phyloP scores from a whole-genome alignment of 2,888 invertebrate genomes.

The Tenthredo amoena region DNA sequence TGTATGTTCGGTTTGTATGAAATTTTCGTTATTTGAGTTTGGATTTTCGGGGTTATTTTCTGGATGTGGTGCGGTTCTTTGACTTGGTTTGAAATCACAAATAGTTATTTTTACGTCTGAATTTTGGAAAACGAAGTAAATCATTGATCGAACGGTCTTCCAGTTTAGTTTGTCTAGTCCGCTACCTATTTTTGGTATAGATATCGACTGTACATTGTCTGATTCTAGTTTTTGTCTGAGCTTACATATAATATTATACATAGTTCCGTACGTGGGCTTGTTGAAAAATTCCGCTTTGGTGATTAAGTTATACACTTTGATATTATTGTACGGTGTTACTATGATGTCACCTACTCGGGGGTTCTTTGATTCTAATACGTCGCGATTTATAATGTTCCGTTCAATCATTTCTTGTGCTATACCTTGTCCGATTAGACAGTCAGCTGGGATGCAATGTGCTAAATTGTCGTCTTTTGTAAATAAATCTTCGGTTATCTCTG shows the following conservation, averaged over 20 bases:
- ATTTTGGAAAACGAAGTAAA: background rate
- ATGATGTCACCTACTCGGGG: too few relatives aligned
- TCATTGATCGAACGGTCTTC: background rate
- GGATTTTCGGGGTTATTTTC: too few relatives aligned
- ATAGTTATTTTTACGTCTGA: too few relatives aligned
- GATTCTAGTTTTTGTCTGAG: background rate
- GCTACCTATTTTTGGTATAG: background rate
- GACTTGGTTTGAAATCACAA: too few relatives aligned
- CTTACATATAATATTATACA: background rate
- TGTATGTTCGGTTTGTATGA: too few relatives aligned
- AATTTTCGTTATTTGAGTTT: too few relatives aligned
- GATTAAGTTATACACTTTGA: too few relatives aligned
- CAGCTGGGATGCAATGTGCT: background rate
- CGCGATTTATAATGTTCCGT: background rate
- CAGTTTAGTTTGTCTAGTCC: background rate
- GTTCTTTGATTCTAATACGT: background rate
- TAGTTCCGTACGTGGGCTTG: background rate
- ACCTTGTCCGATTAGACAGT: background rate
- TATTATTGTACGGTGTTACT: too few relatives aligned
- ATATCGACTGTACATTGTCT: background rate
- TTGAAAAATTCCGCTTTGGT: too few relatives aligned
- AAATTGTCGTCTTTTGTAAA: too few relatives aligned
- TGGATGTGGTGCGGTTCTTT: too few relatives aligned
- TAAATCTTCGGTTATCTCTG: too few relatives aligned
- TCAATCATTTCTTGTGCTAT: background rate